Evolutionary conservation across 2,113 vertebrate species (phyloP).

Genomic region (Parotia lawesii): DNA sequence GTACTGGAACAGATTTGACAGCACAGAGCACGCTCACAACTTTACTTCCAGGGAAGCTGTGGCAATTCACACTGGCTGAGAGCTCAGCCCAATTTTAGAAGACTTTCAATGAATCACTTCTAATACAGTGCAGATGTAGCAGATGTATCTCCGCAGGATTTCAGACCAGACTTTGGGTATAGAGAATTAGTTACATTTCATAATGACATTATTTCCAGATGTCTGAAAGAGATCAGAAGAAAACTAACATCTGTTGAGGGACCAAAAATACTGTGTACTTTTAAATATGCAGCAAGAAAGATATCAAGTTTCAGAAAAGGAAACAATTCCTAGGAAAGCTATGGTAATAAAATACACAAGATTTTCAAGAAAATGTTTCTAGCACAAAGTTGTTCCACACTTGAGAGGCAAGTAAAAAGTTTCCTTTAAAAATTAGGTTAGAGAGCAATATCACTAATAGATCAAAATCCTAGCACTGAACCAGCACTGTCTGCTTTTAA

Average conservation of each 20-base stretch:
- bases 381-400: not conserved
- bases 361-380: not conserved
- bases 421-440: not conserved
- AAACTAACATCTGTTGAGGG: slow-evolving; percentile 1
- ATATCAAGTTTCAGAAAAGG: not conserved
- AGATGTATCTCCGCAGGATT: not conserved
- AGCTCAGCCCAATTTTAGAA: not conserved
- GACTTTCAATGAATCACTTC: not conserved
- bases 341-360: not conserved
- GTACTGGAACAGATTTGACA: not conserved
- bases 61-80: not conserved
- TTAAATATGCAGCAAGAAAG: not conserved
- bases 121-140: not conserved
- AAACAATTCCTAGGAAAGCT: not conserved
- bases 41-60: not conserved
- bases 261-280: not conserved
- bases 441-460: not conserved
- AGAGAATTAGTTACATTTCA: slow-evolving; percentile 16
- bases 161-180: not conserved
- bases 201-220: slow-evolving; percentile 39
- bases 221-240: slow-evolving; percentile 4
- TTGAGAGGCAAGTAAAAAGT: not conserved
- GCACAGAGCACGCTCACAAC: not conserved
- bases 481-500: not conserved
- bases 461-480: not conserved